Evolutionary conservation across 2,113 vertebrate species (phyloP).

Genomic region (Mesitornis unicolor): DNA sequence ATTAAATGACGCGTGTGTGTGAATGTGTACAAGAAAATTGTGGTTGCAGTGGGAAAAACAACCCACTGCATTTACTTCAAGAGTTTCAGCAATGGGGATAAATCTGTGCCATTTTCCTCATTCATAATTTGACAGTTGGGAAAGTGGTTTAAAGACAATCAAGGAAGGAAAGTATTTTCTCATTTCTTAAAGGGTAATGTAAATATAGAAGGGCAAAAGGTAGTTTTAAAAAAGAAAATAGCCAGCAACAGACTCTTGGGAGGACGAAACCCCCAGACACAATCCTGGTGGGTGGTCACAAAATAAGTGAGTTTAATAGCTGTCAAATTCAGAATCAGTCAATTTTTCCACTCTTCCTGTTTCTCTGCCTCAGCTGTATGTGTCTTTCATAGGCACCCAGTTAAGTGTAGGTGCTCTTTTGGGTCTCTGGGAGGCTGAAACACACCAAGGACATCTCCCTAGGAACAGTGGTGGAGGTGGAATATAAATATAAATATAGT

Average conservation of each 20-base stretch:
- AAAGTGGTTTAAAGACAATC: not conserved
- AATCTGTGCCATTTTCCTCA: not conserved
- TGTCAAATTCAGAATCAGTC: not conserved
- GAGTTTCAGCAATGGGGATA: not conserved
- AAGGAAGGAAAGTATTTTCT: not conserved
- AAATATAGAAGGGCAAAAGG: not conserved
- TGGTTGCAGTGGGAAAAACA: not conserved
- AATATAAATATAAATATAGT: not conserved
- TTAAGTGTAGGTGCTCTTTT: not conserved
- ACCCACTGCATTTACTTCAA: fast-evolving
- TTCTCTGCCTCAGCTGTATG: not conserved
- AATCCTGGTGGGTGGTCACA: not conserved
- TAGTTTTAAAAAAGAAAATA: not conserved
- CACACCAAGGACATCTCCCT: not conserved
- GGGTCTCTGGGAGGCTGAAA: not conserved
- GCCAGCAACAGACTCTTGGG: not conserved
- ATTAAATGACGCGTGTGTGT: not conserved
- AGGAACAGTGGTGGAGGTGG: not conserved
- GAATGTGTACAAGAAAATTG: not conserved
- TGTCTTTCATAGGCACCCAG: not conserved
- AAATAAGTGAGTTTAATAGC: not conserved
- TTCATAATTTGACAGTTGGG: not conserved
- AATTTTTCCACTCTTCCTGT: not conserved
- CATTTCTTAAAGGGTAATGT: not conserved
- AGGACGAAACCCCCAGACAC: not conserved